Base-by-base conservation (phyloP, 2,113 vertebrate genomes). In the Pipa parva region DNA sequence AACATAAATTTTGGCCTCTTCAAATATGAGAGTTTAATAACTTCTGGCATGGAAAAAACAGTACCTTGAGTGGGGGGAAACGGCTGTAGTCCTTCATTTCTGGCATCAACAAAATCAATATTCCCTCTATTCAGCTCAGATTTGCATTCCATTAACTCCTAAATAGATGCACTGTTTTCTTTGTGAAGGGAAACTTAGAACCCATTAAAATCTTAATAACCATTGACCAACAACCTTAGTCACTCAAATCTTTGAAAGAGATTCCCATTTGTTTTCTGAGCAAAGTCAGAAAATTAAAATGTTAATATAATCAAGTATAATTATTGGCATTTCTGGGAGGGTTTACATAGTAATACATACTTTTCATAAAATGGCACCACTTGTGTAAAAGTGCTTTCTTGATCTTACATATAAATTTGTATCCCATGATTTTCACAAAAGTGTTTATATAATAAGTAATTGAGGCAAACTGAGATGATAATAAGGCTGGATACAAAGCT, bases 21-120 rank as follows among this genome's bases (percentile, higher is more conserved):
- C 70, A 72, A 49, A 68, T 66, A 74, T 77, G 57, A 46, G 20
- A 56, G 65, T 76, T 82, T 80, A 78, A 79, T 80, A 64, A 76
- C 72, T 73, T 24, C 26, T 76, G 77, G 72, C 73, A 76, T 48
- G 59, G 73, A 72, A 51, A 17, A 48, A 58, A 4, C n/a, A 64
- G 29, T 36, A 79, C 69, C 59, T 65, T 56, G 33, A 76, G 42
- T 69, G n/a, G 45, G 55, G 58, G 80, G 72, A 72, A 76, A 73
- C 21, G 57, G 36, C 36, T 72, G 48, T 72, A 69, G 66, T 29
- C 66, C 56, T 79, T 81, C 33, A 25, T 76, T 82, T 80, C 76
- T 80, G 74, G 71, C 66, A 42, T 11, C 28, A 74, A 55, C 5
- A 69, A 78, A 77, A 78, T 80, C 77, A 58, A 78, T 73, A 63